Evolutionary conservation across 2,888 invertebrate genomes (phyloP), one percentile per base, ranked within the genome.

Genomic region (Coremacera marginata): DNA sequence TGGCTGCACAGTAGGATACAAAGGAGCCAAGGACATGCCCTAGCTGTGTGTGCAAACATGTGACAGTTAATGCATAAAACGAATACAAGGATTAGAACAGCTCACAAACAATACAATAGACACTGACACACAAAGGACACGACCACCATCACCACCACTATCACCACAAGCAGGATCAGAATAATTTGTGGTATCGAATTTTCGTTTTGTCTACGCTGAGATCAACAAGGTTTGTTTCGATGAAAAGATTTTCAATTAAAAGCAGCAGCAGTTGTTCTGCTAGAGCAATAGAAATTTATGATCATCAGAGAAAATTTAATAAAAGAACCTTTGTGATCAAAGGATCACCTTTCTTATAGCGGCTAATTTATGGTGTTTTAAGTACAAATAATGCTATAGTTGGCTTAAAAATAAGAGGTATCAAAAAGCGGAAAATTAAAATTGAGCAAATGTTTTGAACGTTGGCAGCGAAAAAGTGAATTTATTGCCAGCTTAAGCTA

Each of bases 21-120:
- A 11, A 60, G 62, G 25, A 72, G 25, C 37, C 65, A 65, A 67
- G 65, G 37, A 74, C 55, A 44, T 60, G 74, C 70, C 72, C 67
- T 67, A 51, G 7, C 63, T 75, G 67, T 77, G 79, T 79, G 71
- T 77, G 63, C 79, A 79, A 79, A 77, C 77, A 79, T 74, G 73
- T 79, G 77, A 77, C 79, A 79, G 75, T 75, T 75, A 79, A 71
- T 49, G 62, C 51, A 70, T 49, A 70, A 60, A 49, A 22, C 51
- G 52, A 70, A 27, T 68, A 75, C 71, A 37, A 55, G 78, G 78
- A 70, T 76, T 78, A 76, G 55, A 51, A 9, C 60, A 60, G 22
- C 16, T 27, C 25, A 60, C 60, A 60, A 60, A 25, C 14, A 27
- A 60, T 25, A 27, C 22, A 25, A 25, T 25, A 52, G 19, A 37